phyloP scores from a whole-genome alignment of 2,888 invertebrate genomes.

The Cryptosula pallasiana region DNA sequence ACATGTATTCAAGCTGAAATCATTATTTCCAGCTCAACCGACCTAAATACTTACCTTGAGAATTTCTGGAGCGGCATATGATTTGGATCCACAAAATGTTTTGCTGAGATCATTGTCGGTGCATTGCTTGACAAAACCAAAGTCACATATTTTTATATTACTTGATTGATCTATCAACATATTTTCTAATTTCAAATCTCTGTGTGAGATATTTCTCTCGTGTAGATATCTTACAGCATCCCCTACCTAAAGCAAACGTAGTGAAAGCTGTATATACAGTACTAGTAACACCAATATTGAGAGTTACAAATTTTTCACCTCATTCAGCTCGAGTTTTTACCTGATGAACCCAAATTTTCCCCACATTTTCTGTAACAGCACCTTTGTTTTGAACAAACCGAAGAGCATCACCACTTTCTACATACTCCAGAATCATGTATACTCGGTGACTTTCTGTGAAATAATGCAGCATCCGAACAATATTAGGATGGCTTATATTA shows the following conservation, averaged over 20 bases:
- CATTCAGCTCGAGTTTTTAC: too few relatives aligned
- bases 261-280: background rate
- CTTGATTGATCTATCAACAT: conserved; percentile 53
- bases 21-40: too few relatives aligned
- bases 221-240: conserved; percentile 54
- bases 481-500: conserved; percentile 33
- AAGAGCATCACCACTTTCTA: conserved; percentile 53
- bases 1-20: too few relatives aligned
- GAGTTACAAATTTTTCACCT: background rate
- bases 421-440: conserved; percentile 54
- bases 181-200: conserved; percentile 57
- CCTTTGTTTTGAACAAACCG: conserved; percentile 53
- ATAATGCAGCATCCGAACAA: conserved; percentile 33
- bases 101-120: conserved; percentile 44
- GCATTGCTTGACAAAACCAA: conserved; percentile 52
- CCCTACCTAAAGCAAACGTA: conserved; percentile 28
- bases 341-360: conserved; percentile 50
- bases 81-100: conserved; percentile 57
- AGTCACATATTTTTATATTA: conserved; percentile 55
- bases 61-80: conserved; percentile 41
- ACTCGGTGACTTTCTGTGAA: conserved; percentile 35
- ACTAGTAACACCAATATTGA: background rate
- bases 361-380: conserved; percentile 46
- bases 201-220: conserved; percentile 53
- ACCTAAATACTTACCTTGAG: conserved; percentile 2